Evolutionary conservation across 2,113 vertebrate species (phyloP), one percentile per base, ranked within the genome.

Genomic region (Lophotis ruficrista): DNA sequence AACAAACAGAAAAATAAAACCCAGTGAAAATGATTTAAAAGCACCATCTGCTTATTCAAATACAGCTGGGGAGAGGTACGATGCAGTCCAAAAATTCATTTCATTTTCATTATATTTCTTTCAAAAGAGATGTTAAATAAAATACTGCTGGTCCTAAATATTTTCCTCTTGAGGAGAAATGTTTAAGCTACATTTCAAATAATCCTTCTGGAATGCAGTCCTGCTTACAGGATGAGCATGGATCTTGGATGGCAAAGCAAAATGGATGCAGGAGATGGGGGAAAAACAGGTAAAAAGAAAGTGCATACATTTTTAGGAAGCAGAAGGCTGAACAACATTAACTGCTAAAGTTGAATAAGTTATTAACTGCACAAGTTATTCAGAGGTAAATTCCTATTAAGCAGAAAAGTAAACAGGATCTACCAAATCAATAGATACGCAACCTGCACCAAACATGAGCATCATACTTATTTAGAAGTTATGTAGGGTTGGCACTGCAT

Each of bases 81-180:
- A 75, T 3, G 2, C 14, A 57, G 33, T 71, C 64, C 47, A 95
- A 92, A 92, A 89, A 60, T 31, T n/a, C 56, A 75, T 5, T 54
- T 86, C 3, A 79, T 91, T 94, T 89, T 92, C 54, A 80, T 88
- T 79, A 35, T 25, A 72, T 69, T 87, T 94, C 58, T 73, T 96
- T 96, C 58, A 88, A 77, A 94, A 75, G n/a, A 88, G 48, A 68
- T 65, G 58, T 43, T 76, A 91, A 92, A 94, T 85, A 72, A 94
- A 79, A 71, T 50, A 33, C 31, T 23, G 20, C 20, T 2, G 2
- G 45, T 71, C 50, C 21, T 77, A 88, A 83, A 69, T 47, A 11
- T 33, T 89, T 83, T 75, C 22, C 28, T 83, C n/a, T 48, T n/a
- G 18, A 88, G 45, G 35, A 89, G 35, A 89, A 90, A 61, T 60